A percentile compares a stretch with the other conserved stretches of the same genome.
These are phyloP conservation scores for Seriola rivoliana DNA, from an alignment of 2,113 vertebrate species.

Conservation along the genomic window DNA sequence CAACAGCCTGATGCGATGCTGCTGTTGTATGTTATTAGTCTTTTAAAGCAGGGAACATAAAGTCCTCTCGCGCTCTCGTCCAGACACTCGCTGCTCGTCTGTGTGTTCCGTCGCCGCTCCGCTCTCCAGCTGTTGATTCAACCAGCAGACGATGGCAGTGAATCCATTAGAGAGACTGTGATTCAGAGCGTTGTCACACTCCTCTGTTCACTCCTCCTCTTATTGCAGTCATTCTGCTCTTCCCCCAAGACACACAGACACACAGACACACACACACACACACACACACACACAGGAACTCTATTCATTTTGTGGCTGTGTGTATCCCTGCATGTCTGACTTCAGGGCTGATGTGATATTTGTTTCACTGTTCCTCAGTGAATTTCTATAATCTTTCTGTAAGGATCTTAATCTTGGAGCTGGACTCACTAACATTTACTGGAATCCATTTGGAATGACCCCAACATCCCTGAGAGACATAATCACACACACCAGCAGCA, in stretches of 20 bases:
- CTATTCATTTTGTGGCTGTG: neutral
- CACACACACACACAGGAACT: neutral
- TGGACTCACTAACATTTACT: neutral
- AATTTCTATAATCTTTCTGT: neutral
- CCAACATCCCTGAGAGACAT: neutral
- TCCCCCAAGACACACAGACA: neutral
- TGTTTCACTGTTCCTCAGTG: neutral
- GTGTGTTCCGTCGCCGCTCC: too few relatives aligned
- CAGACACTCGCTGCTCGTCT: neutral
- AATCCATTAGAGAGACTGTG: too few relatives aligned
- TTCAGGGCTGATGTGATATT: neutral
- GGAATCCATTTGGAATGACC: constrained; percentile 32
- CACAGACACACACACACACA: too few relatives aligned
- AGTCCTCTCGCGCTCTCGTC: constrained; percentile 14
- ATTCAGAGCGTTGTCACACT: constrained; percentile 4
- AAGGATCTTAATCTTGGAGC: neutral
- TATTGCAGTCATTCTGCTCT: constrained; percentile 24
- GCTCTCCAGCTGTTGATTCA: constrained; percentile 46
- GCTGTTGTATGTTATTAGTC: constrained; percentile 15
- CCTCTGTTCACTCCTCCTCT: constrained; percentile 35
- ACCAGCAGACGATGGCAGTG: constrained; percentile 37
- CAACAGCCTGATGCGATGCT: neutral
- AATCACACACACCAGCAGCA: constrained; percentile 13
- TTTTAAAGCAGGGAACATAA: constrained; percentile 32
- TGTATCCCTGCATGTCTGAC: neutral